phyloP scores from a whole-genome alignment of 2,888 invertebrate species.

The Deilephila porcellus region DNA sequence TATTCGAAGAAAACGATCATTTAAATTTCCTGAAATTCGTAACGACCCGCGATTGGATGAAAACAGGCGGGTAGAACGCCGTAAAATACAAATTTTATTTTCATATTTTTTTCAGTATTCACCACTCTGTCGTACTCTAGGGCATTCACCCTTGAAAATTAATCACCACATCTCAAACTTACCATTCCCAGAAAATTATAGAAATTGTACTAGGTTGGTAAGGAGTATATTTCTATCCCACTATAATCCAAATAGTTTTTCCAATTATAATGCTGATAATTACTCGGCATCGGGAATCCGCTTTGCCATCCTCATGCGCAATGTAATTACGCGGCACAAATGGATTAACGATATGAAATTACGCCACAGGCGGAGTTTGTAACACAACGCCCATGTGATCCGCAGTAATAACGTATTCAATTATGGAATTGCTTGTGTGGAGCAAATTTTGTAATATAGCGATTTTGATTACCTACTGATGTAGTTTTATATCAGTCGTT shows the following conservation, averaged over 20 bases:
- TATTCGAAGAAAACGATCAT: too few species aligned
- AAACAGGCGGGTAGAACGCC: too few species aligned
- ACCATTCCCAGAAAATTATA: too few species aligned
- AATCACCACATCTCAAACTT: too few species aligned
- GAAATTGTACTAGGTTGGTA: too few species aligned
- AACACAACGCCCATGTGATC: slow-evolving; percentile 9
- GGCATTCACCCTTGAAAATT: too few species aligned
- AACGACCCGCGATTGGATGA: too few species aligned
- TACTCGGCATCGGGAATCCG: not conserved
- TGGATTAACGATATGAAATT: slow-evolving; percentile 30
- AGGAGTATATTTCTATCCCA: not conserved
- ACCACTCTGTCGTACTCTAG: too few species aligned
- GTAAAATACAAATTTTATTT: too few species aligned
- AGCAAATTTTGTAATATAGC: not conserved
- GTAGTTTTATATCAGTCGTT: too few species aligned
- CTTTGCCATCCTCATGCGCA: slow-evolving; percentile 5
- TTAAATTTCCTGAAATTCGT: too few species aligned
- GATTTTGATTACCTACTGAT: not conserved
- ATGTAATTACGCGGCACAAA: slow-evolving; percentile 21
- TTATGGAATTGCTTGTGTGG: slow-evolving; percentile 18
- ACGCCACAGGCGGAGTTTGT: slow-evolving; percentile 21
- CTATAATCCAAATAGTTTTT: not conserved
- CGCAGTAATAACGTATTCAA: slow-evolving; percentile 18
- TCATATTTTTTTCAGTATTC: too few species aligned
- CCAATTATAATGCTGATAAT: not conserved